phyloP scores from a whole-genome alignment of 2,888 invertebrate genomes.

The Ariolimax columbianus region DNA sequence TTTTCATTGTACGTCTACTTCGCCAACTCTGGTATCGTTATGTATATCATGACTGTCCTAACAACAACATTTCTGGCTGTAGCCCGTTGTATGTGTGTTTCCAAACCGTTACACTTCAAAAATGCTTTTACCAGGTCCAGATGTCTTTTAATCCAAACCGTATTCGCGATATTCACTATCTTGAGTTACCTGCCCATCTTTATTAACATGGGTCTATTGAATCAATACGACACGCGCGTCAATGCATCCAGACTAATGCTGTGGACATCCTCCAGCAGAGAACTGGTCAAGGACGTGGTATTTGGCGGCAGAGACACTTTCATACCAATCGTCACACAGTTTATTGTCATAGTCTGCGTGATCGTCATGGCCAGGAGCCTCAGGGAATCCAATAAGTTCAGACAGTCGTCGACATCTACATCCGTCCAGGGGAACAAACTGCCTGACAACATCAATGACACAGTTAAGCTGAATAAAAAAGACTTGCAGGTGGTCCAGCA shows the following conservation, averaged over 20 bases:
- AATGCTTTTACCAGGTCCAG: conserved; percentile 6
- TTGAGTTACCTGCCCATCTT: conserved; percentile 10
- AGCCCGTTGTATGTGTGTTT: conserved; percentile 35
- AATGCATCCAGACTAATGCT: neutral
- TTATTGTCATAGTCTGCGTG: conserved; percentile 26
- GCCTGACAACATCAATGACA: neutral
- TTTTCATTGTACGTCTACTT: neutral
- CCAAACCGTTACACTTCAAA: conserved; percentile 33
- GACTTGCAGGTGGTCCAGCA: conserved; percentile 27
- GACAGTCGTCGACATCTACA: neutral
- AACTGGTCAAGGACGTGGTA: conserved; percentile 29
- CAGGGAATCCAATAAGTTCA: conserved; percentile 21
- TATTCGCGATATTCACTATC: conserved; percentile 18
- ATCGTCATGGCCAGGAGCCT: conserved; percentile 33
- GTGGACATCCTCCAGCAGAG: conserved; percentile 19
- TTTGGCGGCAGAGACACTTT: conserved; percentile 1
- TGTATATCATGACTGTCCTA: conserved; percentile 26
- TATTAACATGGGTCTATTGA: conserved; percentile 17
- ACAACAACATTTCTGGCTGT: conserved; percentile 38
- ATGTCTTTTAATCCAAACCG: neutral
- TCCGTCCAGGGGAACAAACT: no score
- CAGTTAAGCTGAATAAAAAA: neutral
- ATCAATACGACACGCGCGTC: neutral
- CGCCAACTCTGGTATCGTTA: neutral
- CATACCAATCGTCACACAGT: conserved; percentile 9